Conservation (phyloP, 1,140 invertebrate genomes). For the Pseudomyrmex gracilis region DNA sequence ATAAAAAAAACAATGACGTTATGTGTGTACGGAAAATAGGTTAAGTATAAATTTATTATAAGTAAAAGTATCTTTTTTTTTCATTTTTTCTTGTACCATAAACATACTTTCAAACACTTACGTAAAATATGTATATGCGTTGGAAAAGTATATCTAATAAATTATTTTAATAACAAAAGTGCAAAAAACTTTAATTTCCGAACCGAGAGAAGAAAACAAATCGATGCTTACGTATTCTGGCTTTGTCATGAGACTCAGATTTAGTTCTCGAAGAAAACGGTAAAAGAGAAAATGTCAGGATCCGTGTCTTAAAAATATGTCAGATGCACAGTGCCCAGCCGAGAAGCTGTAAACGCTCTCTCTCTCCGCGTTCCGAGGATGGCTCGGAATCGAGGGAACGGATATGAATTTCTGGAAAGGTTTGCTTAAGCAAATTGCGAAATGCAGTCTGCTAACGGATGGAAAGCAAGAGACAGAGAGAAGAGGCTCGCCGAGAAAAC, state of each 20-base stretch:
- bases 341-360: constrained; percentile 40
- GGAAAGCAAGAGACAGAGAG: constrained; percentile 14
- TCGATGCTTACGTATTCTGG: constrained; percentile 12
- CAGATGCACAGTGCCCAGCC: constrained; percentile 12
- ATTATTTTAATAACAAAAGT: neutral
- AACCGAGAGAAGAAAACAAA: neutral
- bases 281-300: constrained; percentile 42
- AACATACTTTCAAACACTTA: too few relatives aligned
- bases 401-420: constrained; percentile 79
- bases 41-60: neutral
- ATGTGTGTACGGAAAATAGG: neutral
- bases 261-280: neutral
- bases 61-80: too few relatives aligned
- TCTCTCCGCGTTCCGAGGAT: neutral
- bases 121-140: too few relatives aligned
- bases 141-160: neutral
- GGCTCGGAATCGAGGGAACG: constrained; percentile 44
- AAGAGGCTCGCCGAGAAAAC: neutral
- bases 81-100: too few relatives aligned
- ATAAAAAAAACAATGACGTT: neutral
- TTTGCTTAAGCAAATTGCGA: constrained; percentile 81
- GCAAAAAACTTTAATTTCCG: neutral
- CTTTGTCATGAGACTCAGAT: neutral
- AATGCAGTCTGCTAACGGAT: constrained; percentile 61
- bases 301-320: constrained; percentile 49